These are phyloP conservation scores for Sciurus niger DNA, from an alignment of 2,113 vertebrate species.

Conservation along the genomic window DNA sequence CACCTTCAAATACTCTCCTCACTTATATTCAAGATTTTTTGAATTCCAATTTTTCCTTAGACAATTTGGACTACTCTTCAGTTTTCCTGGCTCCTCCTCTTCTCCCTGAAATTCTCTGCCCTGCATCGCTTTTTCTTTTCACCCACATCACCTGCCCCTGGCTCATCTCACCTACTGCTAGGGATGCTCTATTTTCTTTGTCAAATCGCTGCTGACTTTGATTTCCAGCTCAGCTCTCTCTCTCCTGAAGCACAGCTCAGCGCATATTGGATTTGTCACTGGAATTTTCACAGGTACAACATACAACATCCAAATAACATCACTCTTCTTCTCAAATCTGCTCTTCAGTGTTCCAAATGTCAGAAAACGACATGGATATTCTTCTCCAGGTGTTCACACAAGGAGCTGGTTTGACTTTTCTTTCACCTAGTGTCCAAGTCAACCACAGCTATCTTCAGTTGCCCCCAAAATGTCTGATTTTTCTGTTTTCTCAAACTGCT, in stretches of 20 bases:
- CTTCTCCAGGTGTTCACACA: not conserved
- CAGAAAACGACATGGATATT: accelerated
- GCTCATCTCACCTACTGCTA: not conserved
- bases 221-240: not conserved
- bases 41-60: not conserved
- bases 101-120: not conserved
- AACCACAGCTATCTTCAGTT: not conserved
- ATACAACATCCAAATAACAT: not conserved
- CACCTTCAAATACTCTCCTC: not conserved
- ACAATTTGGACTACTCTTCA: not conserved
- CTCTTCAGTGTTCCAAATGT: not conserved
- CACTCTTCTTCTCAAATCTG: not conserved
- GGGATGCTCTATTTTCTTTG: not conserved
- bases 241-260: not conserved
- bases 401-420: not conserved
- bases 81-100: not conserved
- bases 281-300: not conserved
- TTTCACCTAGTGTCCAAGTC: accelerated
- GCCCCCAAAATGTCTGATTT: not conserved
- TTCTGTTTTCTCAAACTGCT: not conserved
- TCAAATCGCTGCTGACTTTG: not conserved
- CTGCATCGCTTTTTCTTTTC: not conserved
- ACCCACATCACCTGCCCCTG: no score
- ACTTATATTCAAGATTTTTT: not conserved
- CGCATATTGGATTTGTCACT: not conserved